phyloP scores from a whole-genome alignment of 2,113 vertebrate genomes.

The Pachypanchax playfairii region DNA sequence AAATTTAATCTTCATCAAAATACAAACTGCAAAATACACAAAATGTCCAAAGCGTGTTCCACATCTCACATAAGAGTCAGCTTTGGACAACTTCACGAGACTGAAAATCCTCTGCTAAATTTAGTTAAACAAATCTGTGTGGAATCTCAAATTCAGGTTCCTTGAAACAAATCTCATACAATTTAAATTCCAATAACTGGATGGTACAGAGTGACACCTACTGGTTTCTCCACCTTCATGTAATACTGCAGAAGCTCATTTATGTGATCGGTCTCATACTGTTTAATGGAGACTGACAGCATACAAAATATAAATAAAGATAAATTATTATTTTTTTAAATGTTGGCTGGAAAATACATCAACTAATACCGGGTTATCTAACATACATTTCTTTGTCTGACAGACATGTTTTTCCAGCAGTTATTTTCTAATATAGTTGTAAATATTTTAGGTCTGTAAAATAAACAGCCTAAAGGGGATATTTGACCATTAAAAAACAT shows the following conservation, averaged over 20 bases:
- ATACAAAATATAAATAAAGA: conserved; percentile 62
- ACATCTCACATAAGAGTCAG: not conserved
- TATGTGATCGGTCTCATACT: conserved; percentile 10
- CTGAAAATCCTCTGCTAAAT: not conserved
- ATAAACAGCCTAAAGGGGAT: not conserved
- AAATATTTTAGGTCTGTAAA: conserved; percentile 6
- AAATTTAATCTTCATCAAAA: no score
- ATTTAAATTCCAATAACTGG: not conserved
- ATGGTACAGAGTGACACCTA: conserved; percentile 36
- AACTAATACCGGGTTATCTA: no score
- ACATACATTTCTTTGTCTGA: conserved; percentile 11
- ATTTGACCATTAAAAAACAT: not conserved
- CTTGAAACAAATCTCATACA: not conserved
- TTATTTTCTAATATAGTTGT: conserved; percentile 1
- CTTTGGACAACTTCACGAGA: conserved; percentile 4
- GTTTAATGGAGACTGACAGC: conserved; percentile 25
- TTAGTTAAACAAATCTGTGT: not conserved
- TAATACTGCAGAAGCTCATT: conserved; percentile 43
- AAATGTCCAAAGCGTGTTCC: no score
- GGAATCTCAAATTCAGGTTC: not conserved
- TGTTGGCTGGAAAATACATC: no score
- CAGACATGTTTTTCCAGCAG: not conserved
- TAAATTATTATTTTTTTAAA: no score
- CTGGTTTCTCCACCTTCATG: conserved; percentile 25
- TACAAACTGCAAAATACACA: no score